Conservation (phyloP, 1,140 invertebrate species). For the Brachystomella parvula region DNA sequence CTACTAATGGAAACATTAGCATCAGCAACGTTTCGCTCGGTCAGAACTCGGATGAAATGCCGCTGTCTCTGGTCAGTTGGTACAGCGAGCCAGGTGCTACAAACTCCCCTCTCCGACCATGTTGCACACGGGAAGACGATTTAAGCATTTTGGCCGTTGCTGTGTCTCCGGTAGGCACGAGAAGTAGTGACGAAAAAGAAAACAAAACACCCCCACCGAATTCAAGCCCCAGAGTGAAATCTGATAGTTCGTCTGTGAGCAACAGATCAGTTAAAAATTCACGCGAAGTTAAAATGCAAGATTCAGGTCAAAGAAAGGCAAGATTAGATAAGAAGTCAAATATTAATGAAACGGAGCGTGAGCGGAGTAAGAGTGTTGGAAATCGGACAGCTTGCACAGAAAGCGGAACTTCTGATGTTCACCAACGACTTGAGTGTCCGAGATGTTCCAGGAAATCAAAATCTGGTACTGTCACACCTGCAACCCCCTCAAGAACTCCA, state of each 20-base stretch:
- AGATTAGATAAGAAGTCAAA: neutral
- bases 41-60: constrained; percentile 31
- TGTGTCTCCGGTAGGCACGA: neutral
- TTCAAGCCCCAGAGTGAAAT: no score
- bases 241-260: neutral
- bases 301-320: neutral
- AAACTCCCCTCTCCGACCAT: no score
- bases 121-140: no score
- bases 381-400: neutral
- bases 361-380: neutral
- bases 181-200: constrained; percentile 35
- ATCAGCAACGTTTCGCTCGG: no score
- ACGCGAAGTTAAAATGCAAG: neutral
- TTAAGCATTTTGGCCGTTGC: no score
- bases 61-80: constrained; percentile 34
- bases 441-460: constrained; percentile 26
- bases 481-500: constrained; percentile 22
- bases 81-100: constrained; percentile 33
- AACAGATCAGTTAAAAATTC: neutral
- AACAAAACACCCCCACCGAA: constrained; percentile 32
- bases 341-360: neutral
- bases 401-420: neutral
- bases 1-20: neutral
- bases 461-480: constrained; percentile 28
- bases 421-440: constrained; percentile 18